Percentiles rank a stretch among this genome's conserved stretches.
Evolutionary conservation across 2,888 invertebrate species (phyloP).

Genomic region (Monochamus alternatus): DNA sequence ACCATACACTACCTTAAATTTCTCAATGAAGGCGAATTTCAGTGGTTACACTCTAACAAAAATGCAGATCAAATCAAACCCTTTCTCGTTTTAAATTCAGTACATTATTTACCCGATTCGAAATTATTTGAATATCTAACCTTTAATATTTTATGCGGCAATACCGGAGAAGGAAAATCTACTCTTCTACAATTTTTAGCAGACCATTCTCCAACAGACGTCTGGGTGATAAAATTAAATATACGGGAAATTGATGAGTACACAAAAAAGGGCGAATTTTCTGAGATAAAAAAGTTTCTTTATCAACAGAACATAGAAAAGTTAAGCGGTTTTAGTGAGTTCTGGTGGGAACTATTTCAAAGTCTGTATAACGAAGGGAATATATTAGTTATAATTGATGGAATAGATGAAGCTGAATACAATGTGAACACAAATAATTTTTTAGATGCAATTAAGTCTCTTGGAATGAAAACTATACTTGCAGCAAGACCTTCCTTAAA

Average conservation of each 20-base stretch:
- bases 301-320: neutral
- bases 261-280: neutral
- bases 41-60: neutral
- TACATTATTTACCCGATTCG: neutral
- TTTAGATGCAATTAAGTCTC: neutral
- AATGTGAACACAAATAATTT: neutral
- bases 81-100: neutral
- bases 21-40: neutral
- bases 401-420: neutral
- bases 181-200: neutral
- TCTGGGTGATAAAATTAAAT: neutral
- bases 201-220: neutral
- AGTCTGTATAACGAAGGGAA: neutral
- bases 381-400: neutral
- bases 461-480: conserved; percentile 1
- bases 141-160: neutral
- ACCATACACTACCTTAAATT: neutral
- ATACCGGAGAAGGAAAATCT: neutral
- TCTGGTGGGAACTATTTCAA: neutral
- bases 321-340: neutral
- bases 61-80: neutral
- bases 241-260: neutral
- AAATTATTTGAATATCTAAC: neutral
- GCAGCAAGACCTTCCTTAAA: neutral
- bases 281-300: neutral